Evolutionary conservation across 2,888 invertebrate species (phyloP), one percentile per base, ranked within the genome.

Genomic region (Lamproptera curius): DNA sequence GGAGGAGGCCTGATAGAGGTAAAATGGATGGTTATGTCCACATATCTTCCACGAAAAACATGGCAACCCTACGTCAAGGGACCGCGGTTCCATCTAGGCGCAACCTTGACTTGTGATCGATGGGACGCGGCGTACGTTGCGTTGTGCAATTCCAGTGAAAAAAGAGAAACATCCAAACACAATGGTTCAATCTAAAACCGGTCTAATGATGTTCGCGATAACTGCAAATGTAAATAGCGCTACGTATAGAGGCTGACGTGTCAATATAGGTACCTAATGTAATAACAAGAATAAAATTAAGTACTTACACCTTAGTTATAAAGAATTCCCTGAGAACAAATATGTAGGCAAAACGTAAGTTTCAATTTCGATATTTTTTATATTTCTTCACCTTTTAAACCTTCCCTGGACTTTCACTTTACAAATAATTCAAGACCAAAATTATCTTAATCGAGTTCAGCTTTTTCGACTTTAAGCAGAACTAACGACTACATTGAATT

Each of bases 31-130:
- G n/a, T n/a, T n/a, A n/a, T n/a, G n/a, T n/a, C n/a, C n/a, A n/a
- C n/a, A n/a, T n/a, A n/a, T n/a, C n/a, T n/a, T n/a, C n/a, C n/a
- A n/a, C n/a, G n/a, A n/a, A n/a, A 48, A 48, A 28, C 14, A 31
- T 46, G 46, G 37, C 41, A 50, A 57, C 54, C 60, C 58, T 58
- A 56, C 4, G 5, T 17, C 34, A 17, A 41, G 40, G 55, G 50
- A 37, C 54, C 50, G 54, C 48, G 51, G 60, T 59, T 56, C 59
- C 67, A 61, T 65, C 67, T 58, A 45, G 50, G 50, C 45, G 43
- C 48, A 51, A 62, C 80, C 79, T 69, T 79, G 78, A 68, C 62
- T 65, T 52, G 47, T 51, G 59, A 61, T 56, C 57, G 61, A 61
- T 56, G 57, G 49, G 20, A 44, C 44, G 57, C 45, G 41, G 52